Base-by-base conservation (phyloP, 2,113 vertebrate species). In the Forbesichthys agassizii region DNA sequence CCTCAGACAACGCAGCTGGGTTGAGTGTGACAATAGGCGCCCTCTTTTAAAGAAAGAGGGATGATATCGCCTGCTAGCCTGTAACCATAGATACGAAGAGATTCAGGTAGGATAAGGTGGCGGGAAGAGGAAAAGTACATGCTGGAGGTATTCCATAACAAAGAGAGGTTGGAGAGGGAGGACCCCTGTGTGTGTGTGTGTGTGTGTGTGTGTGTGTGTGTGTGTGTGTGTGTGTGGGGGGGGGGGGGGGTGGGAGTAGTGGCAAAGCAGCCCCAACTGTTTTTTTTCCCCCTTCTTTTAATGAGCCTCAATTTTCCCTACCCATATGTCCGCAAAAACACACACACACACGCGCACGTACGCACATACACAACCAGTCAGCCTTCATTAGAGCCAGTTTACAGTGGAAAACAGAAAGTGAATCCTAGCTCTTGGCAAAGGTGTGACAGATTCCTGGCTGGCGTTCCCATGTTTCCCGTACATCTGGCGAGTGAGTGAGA, bases 381-480 rank as follows among this genome's bases (percentile, higher is more conserved):
- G 82, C 78, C 84, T 85, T 86, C 86, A 84, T 89, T 86, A 88
- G 64, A 83, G 83, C 69, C 66, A 48, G 77, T 82, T 83, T 86
- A 83, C 74, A 77, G 75, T 20, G 53, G 66, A 60, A 71, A 62
- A 58, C 42, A 62, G 46, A 58, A 66, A 71, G 66, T 68, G 62
- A 70, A 78, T 75, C 82, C 71, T 77, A 79, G 66, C 63, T 72
- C 58, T 71, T 66, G 71, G 76, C 86, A 88, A 88, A 60, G 68
- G 81, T 77, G 69, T 72, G 75, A 86, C 79, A 83, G 69, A 83
- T 82, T 78, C 78, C 81, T 75, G n/a, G 75, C 82, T 78, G 71
- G 36, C 56, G 61, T 84, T 73, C 80, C 74, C 68, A 61, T 69
- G 51, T 81, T 82, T 48, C 76, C 66, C 55, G 33, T 78, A 88